These are phyloP conservation scores for Leptopilina clavipes DNA, from an alignment of 1,140 invertebrate genomes.

Conservation along the genomic window DNA sequence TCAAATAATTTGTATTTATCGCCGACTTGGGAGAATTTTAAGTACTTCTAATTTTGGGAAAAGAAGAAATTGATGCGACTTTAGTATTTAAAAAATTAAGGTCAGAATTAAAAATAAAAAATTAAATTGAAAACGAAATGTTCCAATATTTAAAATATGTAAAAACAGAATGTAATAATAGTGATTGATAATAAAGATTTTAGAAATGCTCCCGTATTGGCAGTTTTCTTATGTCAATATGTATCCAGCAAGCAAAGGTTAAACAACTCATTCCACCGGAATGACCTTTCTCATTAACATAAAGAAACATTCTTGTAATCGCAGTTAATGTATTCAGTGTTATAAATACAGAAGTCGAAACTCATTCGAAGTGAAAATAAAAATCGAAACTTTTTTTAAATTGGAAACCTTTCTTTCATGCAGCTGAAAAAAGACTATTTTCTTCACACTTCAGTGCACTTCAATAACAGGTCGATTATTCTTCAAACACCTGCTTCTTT, in stretches of 20 bases:
- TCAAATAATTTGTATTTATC: too few species aligned
- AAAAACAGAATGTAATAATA: too few species aligned
- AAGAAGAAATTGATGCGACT: too few species aligned
- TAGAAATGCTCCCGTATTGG: too few species aligned
- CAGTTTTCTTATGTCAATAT: not conserved
- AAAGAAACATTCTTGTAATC: not conserved
- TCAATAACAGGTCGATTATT: not conserved
- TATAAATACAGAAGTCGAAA: not conserved
- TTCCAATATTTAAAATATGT: too few species aligned
- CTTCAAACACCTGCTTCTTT: not conserved
- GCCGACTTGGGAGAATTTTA: too few species aligned
- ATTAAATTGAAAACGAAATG: too few species aligned
- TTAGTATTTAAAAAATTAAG: too few species aligned
- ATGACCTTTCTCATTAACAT: constrained; percentile 23
- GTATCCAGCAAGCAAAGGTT: constrained; percentile 39
- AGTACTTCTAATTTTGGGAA: too few species aligned
- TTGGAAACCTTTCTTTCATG: not conserved
- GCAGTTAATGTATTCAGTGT: not conserved
- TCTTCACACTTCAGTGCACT: not conserved
- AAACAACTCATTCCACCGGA: constrained; percentile 42
- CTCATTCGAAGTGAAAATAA: not conserved
- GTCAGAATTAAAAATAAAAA: too few species aligned
- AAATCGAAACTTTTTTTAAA: not conserved
- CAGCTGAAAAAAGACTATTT: not conserved
- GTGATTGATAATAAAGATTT: too few species aligned